Conservation (phyloP, 2,797 vertebrate species). For the Spondyliosoma cantharus region DNA sequence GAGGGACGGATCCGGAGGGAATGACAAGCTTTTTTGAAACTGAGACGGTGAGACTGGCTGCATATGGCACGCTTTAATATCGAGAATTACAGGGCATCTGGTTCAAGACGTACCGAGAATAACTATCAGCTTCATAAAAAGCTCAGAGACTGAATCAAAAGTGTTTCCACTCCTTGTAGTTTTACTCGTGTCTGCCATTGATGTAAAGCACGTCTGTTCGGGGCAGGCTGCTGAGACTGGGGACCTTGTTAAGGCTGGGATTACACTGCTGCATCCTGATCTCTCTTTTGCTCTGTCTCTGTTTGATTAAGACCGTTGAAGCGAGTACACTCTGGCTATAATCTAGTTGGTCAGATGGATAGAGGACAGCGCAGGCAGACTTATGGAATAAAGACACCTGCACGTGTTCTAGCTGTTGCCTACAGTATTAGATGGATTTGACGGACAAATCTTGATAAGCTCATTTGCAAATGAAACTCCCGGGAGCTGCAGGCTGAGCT, state of each 20-base stretch:
- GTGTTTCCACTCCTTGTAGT: conserved; percentile 43
- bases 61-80: conserved; percentile 41
- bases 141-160: conserved; percentile 45
- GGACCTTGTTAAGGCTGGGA: conserved; percentile 56
- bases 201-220: conserved; percentile 49
- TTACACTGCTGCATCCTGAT: conserved; percentile 39
- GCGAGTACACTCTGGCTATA: not conserved
- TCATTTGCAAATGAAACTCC: conserved; percentile 45
- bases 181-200: conserved; percentile 15
- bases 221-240: conserved; percentile 31
- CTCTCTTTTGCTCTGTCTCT: conserved; percentile 37
- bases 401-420: conserved; percentile 10
- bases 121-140: conserved; percentile 50
- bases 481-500: conserved; percentile 24
- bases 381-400: conserved; percentile 28
- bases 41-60: conserved; percentile 31
- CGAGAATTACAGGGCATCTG: conserved; percentile 24
- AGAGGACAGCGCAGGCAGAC: conserved; percentile 9
- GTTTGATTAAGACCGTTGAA: conserved; percentile 35
- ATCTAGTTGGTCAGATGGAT: conserved; percentile 19
- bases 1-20: conserved; percentile 47
- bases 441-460: conserved; percentile 50
- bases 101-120: conserved; percentile 44
- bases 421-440: conserved; percentile 20
- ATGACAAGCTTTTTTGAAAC: conserved; percentile 36